phyloP scores from a whole-genome alignment of 2,797 vertebrate genomes.

The Coregonus ussuriensis region DNA sequence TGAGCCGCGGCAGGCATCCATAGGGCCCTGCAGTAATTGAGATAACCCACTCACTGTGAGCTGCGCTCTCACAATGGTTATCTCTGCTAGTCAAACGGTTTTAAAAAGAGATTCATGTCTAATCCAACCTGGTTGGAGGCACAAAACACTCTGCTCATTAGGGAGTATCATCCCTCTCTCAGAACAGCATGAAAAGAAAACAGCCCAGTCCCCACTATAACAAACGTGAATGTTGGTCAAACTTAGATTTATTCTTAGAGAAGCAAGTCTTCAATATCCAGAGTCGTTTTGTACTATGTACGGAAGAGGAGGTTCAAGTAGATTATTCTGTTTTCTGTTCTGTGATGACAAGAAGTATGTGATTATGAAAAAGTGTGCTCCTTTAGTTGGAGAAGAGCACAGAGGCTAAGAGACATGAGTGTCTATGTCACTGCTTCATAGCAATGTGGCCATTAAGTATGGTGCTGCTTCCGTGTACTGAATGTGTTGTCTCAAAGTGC shows the following conservation, averaged over 20 bases:
- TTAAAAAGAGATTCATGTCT: not conserved
- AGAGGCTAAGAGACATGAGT: not conserved
- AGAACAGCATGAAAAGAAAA: not conserved
- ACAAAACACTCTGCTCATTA: not conserved
- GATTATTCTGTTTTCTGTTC: not conserved
- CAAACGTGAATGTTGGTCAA: not conserved
- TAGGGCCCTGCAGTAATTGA: not conserved
- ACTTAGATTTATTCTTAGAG: not conserved
- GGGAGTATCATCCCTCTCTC: not conserved
- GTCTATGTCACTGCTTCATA: not conserved
- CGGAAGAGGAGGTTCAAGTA: not conserved
- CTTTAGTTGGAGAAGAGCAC: not conserved
- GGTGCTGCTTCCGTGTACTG: too few species aligned
- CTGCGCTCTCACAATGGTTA: not conserved
- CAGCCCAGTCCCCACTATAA: not conserved
- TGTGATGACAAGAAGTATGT: not conserved
- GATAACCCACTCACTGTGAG: not conserved
- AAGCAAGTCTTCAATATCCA: not conserved
- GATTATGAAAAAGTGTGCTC: not conserved
- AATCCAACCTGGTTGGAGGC: slow-evolving; percentile 4
- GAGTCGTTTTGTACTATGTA: not conserved
- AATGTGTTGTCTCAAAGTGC: too few species aligned
- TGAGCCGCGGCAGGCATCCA: not conserved
- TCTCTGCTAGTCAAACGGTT: not conserved
- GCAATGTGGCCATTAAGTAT: not conserved